Evolutionary conservation across 2,797 vertebrate species (phyloP).

Genomic region (Brachyrhaphis roseni): DNA sequence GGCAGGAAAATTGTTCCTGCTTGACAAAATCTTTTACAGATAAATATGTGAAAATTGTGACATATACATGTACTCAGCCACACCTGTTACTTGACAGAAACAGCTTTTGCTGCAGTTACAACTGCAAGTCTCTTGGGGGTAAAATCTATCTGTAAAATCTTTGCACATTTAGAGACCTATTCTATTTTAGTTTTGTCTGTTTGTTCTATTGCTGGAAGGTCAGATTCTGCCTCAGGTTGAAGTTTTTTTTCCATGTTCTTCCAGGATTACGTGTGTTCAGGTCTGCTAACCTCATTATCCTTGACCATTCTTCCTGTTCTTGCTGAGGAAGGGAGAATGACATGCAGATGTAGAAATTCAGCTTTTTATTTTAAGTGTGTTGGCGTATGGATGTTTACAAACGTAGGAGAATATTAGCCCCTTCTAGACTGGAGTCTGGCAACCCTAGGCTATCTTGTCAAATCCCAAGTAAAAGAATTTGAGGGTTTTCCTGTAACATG

Average conservation of each 20-base stretch:
- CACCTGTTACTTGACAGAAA: background rate
- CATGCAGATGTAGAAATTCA: background rate
- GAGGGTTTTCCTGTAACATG: background rate
- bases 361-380: background rate
- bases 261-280: no score
- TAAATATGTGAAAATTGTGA: no score
- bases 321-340: no score
- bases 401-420: background rate
- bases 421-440: background rate
- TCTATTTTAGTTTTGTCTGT: no score
- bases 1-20: background rate
- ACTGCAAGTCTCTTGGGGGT: no score
- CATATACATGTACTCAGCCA: background rate
- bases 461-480: background rate
- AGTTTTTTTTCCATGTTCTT: no score
- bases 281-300: no score
- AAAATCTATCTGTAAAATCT: no score
- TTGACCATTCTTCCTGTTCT: no score
- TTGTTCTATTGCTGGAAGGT: no score
- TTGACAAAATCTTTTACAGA: background rate
- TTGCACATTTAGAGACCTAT: no score
- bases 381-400: background rate
- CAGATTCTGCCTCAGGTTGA: no score
- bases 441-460: background rate
- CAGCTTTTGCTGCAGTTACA: background rate